A percentile compares a stretch with the other conserved stretches of the same genome.
Conservation (phyloP, 2,888 invertebrate species). For the Pedicia rivosa region DNA sequence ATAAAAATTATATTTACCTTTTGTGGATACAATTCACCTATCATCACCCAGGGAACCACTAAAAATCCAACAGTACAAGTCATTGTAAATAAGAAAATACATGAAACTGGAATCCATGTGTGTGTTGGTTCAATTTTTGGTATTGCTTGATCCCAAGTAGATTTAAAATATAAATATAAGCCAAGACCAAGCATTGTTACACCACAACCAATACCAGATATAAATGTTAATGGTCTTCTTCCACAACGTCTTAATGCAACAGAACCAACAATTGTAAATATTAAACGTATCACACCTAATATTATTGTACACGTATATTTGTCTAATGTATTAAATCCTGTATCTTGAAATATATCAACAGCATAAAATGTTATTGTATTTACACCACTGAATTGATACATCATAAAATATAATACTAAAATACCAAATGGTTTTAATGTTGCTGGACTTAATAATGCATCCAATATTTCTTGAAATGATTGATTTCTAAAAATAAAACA, state of each 20-base stretch:
- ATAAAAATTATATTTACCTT: constrained; percentile 28
- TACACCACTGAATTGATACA: constrained; percentile 55
- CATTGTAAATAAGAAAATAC: constrained; percentile 42
- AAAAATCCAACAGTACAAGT: constrained; percentile 48
- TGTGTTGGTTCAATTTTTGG: constrained; percentile 23
- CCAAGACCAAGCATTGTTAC: constrained; percentile 42
- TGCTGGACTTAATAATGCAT: constrained; percentile 41
- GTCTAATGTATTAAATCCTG: constrained; percentile 37
- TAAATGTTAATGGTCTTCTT: constrained; percentile 43
- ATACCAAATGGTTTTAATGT: constrained; percentile 46
- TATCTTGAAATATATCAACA: constrained; percentile 45
- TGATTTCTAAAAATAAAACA: not conserved
- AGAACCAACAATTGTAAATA: constrained; percentile 46
- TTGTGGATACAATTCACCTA: constrained; percentile 56
- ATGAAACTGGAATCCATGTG: constrained; percentile 45
- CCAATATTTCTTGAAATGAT: constrained; percentile 32
- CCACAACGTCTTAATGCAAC: constrained; percentile 42
- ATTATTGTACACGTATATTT: constrained; percentile 43
- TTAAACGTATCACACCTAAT: constrained; percentile 39
- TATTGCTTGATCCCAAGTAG: constrained; percentile 33
- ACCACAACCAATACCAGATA: constrained; percentile 46
- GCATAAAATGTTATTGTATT: constrained; percentile 54
- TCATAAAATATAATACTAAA: constrained; percentile 44
- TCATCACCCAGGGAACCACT: constrained; percentile 58
- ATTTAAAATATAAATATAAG: constrained; percentile 40